Evolutionary conservation across 2,888 invertebrate genomes (phyloP).

Genomic region (Drosophila imparisetae): DNA sequence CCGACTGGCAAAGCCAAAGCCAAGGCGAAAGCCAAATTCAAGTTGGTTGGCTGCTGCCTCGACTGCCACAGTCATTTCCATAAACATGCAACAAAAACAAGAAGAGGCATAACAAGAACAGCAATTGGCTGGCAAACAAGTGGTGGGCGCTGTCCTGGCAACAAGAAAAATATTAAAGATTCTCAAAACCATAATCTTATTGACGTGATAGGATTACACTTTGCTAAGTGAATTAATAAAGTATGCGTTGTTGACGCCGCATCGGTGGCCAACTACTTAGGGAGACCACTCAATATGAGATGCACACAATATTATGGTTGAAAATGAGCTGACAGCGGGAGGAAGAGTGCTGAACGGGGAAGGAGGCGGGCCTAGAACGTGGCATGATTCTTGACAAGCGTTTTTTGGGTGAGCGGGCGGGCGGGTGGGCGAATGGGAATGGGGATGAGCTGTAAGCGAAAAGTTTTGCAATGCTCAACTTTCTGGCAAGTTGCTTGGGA

Average conservation of each 20-base stretch:
- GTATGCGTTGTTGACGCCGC: constrained; percentile 54
- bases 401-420: too few relatives aligned
- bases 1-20: constrained; percentile 59
- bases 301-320: constrained; percentile 73
- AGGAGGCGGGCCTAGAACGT: constrained; percentile 42
- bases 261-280: constrained; percentile 75
- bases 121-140: constrained; percentile 15
- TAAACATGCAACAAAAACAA: constrained; percentile 56
- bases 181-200: constrained; percentile 81
- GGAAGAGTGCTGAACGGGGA: background rate
- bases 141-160: constrained; percentile 18
- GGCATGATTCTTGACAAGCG: constrained; percentile 71
- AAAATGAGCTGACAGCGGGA: constrained; percentile 49
- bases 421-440: background rate
- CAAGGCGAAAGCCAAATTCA: constrained; percentile 51
- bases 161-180: constrained; percentile 78
- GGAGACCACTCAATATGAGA: constrained; percentile 75
- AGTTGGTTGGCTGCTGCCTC: constrained; percentile 34
- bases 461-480: constrained; percentile 61
- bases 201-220: constrained; percentile 81
- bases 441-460: constrained; percentile 62
- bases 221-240: constrained; percentile 82
- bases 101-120: constrained; percentile 15
- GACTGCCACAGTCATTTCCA: constrained; percentile 65
- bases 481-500: constrained; percentile 60